Evolutionary conservation across 1,140 invertebrate genomes (phyloP), one percentile per base, ranked within the genome.

Genomic region (Druon quercuslanigerum): DNA sequence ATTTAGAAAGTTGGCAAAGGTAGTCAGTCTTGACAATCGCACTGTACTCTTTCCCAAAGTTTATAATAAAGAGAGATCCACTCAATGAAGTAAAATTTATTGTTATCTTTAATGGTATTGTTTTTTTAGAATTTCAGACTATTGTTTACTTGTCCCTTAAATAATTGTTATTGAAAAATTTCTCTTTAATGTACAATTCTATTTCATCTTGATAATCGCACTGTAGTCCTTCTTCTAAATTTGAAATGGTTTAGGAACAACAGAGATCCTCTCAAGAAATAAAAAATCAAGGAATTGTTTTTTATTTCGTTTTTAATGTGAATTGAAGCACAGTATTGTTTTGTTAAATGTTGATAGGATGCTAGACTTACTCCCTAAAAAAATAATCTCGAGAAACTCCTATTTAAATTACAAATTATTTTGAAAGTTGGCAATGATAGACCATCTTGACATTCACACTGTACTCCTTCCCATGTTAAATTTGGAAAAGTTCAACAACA

Each of bases 341-440:
- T 16, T 4, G 14, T 3, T 25, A 25, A 25, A 25, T 25, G 1
- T 25, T 3, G 3, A 25, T 1, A 25, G 25, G 75, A 70, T 74
- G 16, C 54, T 79, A 78, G 81, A 79, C 72, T 66, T 25, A 40
- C 25, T 25, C 25, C 25, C 25, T 25, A 3, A 25, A 25, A 2
- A 25, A 25, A 2, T 25, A 3, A 2, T 25, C 25, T 25, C 25
- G 25, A 25, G n/a, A 25, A 25, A 25, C 3, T 25, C 25, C 25
- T 25, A 1, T 25, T 25, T 25, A 25, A 25, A 25, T 33, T 33
- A 33, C 25, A 33, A 33, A 33, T 33, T 33, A 33, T 33, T 33
- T 56, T 2, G 5, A 60, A 33, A 3, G 12, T 13, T 12, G 57
- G 25, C 3, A 66, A 66, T 0, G 57, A 20, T 12, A 66, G 57